phyloP scores from a whole-genome alignment of 2,797 vertebrate genomes.

The Podarcis lilfordi region DNA sequence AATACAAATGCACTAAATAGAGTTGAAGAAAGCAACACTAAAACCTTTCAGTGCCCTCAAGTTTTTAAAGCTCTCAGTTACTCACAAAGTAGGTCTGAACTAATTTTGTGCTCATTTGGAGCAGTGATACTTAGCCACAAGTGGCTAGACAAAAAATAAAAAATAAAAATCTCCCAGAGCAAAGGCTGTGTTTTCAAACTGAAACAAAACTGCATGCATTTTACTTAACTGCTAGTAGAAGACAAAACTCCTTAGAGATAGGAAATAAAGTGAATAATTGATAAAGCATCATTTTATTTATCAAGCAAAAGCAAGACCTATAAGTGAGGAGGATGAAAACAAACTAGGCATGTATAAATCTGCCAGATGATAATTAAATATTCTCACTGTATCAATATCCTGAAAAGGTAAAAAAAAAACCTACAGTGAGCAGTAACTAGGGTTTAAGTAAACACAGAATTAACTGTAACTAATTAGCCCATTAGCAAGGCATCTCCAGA shows the following conservation, averaged over 20 bases:
- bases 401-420: neutral
- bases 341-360: neutral
- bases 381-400: neutral
- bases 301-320: neutral
- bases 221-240: slow-evolving; percentile 22
- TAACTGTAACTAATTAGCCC: neutral
- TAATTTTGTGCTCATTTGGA: neutral
- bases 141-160: neutral
- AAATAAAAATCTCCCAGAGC: neutral
- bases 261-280: slow-evolving; percentile 1
- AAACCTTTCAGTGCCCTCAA: neutral
- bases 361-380: slow-evolving; percentile 16
- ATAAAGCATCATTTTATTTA: slow-evolving; percentile 27
- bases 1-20: neutral
- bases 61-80: neutral
- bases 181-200: slow-evolving; percentile 4
- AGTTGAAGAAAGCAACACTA: neutral
- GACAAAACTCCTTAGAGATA: slow-evolving; percentile 26
- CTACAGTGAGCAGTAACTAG: neutral
- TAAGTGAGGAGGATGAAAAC: neutral
- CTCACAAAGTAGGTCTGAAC: neutral
- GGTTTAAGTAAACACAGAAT: neutral
- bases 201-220: neutral
- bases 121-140: neutral
- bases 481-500: neutral